Percentiles rank a stretch among this genome's conserved stretches.
Conservation (phyloP, 2,888 invertebrate genomes). For the Amblyjoppa proteus region DNA sequence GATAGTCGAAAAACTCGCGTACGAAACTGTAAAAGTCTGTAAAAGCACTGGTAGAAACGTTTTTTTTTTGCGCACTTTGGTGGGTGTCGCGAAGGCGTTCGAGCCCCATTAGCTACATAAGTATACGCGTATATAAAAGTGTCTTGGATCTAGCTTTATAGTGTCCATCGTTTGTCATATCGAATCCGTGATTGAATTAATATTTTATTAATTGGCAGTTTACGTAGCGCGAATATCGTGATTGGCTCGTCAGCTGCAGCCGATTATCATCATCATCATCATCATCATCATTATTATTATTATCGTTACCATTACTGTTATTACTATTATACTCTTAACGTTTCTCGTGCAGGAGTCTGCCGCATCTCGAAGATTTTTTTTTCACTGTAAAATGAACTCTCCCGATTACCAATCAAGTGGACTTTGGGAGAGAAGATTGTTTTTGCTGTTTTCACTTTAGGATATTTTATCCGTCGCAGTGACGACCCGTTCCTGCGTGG, state of each 20-base stretch:
- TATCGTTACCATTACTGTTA: neutral
- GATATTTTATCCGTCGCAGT: constrained; percentile 1
- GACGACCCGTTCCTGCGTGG: neutral
- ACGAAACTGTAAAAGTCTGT: constrained; percentile 66
- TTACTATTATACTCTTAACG: neutral
- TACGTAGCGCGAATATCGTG: constrained; percentile 57
- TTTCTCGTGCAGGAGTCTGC: constrained; percentile 19
- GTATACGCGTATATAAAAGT: constrained; percentile 59
- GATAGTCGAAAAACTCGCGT: constrained; percentile 53
- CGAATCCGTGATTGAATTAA: constrained; percentile 25
- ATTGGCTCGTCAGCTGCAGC: constrained; percentile 18
- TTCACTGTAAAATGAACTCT: constrained; percentile 16
- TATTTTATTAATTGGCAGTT: constrained; percentile 59
- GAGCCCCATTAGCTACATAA: constrained; percentile 33
- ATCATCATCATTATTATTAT: neutral
- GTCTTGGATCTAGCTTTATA: constrained; percentile 43
- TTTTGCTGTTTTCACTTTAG: constrained; percentile 11
- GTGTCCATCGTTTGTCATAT: constrained; percentile 50
- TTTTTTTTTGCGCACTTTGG: constrained; percentile 43
- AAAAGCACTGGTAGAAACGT: constrained; percentile 65
- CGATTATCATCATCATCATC: constrained; percentile 10
- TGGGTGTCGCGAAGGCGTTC: constrained; percentile 50
- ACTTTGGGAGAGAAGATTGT: constrained; percentile 13
- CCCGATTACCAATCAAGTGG: constrained; percentile 15
- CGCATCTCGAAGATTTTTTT: constrained; percentile 13